phyloP scores from a whole-genome alignment of 2,797 vertebrate species.

The Pseudotriccus pelzelni region DNA sequence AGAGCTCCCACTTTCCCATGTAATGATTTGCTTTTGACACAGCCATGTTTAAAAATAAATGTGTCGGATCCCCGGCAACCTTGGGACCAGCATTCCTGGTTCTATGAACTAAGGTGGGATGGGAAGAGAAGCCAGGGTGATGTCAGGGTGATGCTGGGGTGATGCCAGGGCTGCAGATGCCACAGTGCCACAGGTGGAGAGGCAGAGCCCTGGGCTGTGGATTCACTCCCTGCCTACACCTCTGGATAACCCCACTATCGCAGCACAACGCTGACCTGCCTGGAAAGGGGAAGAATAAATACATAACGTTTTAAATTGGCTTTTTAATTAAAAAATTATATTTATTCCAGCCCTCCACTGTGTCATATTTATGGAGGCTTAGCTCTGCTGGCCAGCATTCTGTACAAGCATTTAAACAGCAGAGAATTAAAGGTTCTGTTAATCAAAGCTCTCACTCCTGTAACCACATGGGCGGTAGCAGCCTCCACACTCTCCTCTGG shows the following conservation, averaged over 20 bases:
- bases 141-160: neutral
- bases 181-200: rapidly evolving
- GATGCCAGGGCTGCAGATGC: neutral
- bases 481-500: neutral
- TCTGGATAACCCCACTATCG: neutral
- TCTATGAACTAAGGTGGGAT: neutral
- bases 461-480: neutral
- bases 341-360: neutral
- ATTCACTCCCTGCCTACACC: neutral
- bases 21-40: neutral
- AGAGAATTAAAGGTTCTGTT: conserved; percentile 8
- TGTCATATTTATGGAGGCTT: neutral
- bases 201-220: neutral
- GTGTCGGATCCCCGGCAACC: neutral
- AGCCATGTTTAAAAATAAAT: neutral
- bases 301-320: neutral
- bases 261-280: neutral
- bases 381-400: neutral
- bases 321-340: neutral
- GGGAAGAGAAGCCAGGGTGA: neutral
- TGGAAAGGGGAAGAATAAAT: neutral
- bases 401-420: neutral
- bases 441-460: conserved; percentile 7
- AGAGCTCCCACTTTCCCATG: neutral
- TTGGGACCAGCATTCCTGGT: neutral